A percentile compares a stretch with the other conserved stretches of the same genome.
Conservation (phyloP, 2,113 vertebrate species). For the Istiophorus platypterus region DNA sequence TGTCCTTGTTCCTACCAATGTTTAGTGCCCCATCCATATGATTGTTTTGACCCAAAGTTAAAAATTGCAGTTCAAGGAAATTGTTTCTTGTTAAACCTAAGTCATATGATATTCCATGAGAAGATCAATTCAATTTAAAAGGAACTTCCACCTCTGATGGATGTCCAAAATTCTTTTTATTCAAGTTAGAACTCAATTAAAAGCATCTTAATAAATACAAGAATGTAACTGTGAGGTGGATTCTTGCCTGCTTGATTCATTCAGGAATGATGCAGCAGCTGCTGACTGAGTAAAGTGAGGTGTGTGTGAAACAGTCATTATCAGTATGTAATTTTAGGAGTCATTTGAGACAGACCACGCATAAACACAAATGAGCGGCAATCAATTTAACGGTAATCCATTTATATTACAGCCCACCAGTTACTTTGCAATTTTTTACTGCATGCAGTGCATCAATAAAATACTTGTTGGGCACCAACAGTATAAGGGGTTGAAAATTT, state of each 20-base stretch:
- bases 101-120: not conserved
- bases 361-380: not conserved
- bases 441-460: no score
- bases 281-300: conserved; percentile 3
- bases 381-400: not conserved
- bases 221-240: not conserved
- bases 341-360: not conserved
- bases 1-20: not conserved
- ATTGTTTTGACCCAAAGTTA: not conserved
- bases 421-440: no score
- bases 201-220: not conserved
- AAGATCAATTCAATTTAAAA: not conserved
- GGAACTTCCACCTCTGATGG: not conserved
- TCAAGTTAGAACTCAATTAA: not conserved
- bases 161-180: not conserved
- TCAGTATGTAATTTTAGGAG: conserved; percentile 13
- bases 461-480: no score
- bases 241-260: not conserved
- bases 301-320: conserved; percentile 15
- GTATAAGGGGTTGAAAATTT: not conserved
- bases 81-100: not conserved
- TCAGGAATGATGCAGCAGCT: conserved; percentile 17
- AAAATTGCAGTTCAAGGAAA: not conserved
- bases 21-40: not conserved
- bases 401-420: not conserved